A percentile compares a stretch with the other conserved stretches of the same genome.
These are phyloP conservation scores for Uria aalge DNA, from an alignment of 2,113 vertebrate genomes.

Conservation along the genomic window DNA sequence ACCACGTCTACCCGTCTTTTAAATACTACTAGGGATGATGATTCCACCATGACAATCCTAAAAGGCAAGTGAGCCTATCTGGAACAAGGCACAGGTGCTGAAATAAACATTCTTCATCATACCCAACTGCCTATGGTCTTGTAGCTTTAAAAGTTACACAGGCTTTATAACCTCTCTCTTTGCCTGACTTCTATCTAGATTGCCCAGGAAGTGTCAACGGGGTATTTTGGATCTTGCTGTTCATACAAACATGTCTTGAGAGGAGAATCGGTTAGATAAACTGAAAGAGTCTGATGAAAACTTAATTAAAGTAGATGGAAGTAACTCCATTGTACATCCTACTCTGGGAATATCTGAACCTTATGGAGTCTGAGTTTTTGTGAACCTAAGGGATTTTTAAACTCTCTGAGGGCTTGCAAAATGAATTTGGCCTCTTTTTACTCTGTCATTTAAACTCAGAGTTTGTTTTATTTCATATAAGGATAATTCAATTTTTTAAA, in stretches of 20 bases:
- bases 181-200: neutral
- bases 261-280: neutral
- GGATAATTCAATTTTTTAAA: constrained; percentile 40
- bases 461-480: constrained; percentile 52
- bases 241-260: neutral
- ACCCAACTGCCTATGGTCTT: neutral
- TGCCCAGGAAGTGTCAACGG: neutral
- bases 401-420: constrained; percentile 19
- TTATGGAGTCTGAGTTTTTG: neutral
- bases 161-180: neutral
- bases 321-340: neutral
- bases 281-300: neutral
- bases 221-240: neutral
- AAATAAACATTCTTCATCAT: neutral
- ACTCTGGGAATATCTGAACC: neutral
- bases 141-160: neutral
- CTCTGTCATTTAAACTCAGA: constrained; percentile 33
- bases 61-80: neutral
- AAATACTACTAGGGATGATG: too few species aligned
- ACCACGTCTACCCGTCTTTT: too few species aligned
- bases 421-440: constrained; percentile 38
- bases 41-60: neutral
- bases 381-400: constrained; percentile 47
- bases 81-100: neutral
- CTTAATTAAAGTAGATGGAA: constrained; percentile 8